phyloP scores from a whole-genome alignment of 2,113 vertebrate genomes.

The Atherinomorus stipes region DNA sequence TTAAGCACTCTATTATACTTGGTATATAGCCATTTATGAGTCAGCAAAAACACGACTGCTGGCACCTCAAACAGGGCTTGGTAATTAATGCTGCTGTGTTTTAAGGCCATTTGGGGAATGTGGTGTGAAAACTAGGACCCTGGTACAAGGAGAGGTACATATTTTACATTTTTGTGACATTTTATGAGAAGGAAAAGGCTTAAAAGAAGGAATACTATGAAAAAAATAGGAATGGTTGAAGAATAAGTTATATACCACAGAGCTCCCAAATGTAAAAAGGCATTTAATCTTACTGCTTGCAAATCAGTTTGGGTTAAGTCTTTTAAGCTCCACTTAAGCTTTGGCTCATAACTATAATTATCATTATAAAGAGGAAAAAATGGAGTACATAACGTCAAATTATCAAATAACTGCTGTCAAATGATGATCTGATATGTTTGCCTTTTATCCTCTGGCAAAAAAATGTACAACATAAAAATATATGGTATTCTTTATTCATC shows the following conservation, averaged over 20 bases:
- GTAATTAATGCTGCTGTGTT: conserved; percentile 56
- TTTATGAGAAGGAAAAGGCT: conserved; percentile 1
- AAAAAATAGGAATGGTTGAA: conserved; percentile 5
- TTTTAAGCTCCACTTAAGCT: background rate
- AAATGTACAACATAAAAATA: background rate
- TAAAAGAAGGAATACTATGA: background rate
- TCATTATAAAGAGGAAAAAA: background rate
- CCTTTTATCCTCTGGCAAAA: background rate
- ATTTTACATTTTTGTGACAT: conserved; percentile 26
- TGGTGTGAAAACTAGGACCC: conserved; percentile 34
- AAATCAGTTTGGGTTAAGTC: background rate
- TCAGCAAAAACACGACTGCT: conserved; percentile 58
- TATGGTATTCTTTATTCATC: background rate
- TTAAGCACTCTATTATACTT: conserved; percentile 55
- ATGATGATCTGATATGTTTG: background rate
- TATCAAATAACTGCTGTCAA: background rate
- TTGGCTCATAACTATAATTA: background rate
- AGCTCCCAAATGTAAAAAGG: too few relatives aligned
- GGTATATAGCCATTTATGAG: conserved; percentile 51
- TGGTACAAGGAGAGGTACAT: background rate
- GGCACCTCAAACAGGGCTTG: conserved; percentile 46
- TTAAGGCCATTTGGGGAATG: conserved; percentile 30
- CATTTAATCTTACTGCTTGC: conserved; percentile 1
- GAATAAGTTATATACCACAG: background rate
- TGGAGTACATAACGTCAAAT: background rate